Conservation (phyloP, 2,888 invertebrate species). For the Nysson spinosus region DNA sequence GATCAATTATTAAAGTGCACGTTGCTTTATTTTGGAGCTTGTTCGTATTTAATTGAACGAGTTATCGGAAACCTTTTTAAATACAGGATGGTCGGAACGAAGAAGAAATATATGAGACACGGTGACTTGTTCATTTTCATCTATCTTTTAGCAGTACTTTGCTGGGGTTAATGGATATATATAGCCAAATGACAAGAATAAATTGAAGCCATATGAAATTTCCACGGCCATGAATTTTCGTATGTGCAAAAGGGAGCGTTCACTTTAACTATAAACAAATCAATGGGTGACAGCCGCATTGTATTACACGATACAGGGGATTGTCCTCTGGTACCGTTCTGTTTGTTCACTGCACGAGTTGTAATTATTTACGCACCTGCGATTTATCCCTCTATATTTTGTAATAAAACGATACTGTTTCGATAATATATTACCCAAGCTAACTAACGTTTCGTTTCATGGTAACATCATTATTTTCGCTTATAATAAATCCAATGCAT, state of each 20-base stretch:
- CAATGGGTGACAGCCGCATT: conserved; percentile 46
- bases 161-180: conserved; percentile 30
- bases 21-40: no score
- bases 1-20: no score
- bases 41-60: no score
- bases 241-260: conserved; percentile 29
- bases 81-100: neutral
- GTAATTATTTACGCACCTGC: conserved; percentile 54
- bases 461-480: conserved; percentile 16
- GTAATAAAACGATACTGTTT: conserved; percentile 33
- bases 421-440: conserved; percentile 32
- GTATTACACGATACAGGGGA: conserved; percentile 40
- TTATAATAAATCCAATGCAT: conserved; percentile 17
- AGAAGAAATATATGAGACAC: neutral
- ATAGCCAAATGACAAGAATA: conserved; percentile 32
- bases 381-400: conserved; percentile 35
- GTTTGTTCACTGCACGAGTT: conserved; percentile 25
- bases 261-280: conserved; percentile 52
- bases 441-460: conserved; percentile 13
- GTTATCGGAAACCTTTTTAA: neutral
- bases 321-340: conserved; percentile 35
- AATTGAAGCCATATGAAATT: conserved; percentile 42
- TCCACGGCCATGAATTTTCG: conserved; percentile 23
- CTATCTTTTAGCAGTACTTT: conserved; percentile 25
- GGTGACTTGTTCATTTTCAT: conserved; percentile 38